Percentiles rank a stretch among this genome's conserved stretches.
Evolutionary conservation across 2,113 vertebrate species (phyloP).

Genomic region (Aphelocoma coerulescens): DNA sequence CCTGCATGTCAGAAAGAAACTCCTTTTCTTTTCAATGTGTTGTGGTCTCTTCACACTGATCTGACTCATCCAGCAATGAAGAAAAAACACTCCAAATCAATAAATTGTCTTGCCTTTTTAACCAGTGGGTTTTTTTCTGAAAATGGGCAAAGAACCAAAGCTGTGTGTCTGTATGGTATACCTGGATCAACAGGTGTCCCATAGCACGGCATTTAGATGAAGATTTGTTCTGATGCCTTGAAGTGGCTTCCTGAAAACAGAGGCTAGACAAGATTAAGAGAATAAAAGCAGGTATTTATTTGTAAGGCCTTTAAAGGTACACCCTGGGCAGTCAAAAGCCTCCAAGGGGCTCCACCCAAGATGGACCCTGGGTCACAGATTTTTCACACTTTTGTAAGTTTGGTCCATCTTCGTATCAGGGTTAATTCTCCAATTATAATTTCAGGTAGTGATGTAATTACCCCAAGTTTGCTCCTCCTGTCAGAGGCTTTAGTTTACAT

Average conservation of each 20-base stretch:
- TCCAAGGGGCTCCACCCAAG: not conserved
- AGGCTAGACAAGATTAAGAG: not conserved
- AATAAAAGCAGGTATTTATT: not conserved
- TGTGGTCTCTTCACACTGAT: not conserved
- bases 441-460: not conserved
- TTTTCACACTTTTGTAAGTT: not conserved
- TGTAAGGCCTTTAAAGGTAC: not conserved
- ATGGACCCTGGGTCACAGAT: not conserved
- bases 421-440: not conserved
- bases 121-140: not conserved
- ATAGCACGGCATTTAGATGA: not conserved
- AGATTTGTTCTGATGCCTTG: not conserved
- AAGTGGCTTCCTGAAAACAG: not conserved
- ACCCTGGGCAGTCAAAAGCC: not conserved
- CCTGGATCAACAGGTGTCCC: not conserved
- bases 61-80: not conserved
- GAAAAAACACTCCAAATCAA: not conserved
- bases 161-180: not conserved
- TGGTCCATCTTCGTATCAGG: not conserved
- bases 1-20: not conserved
- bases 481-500: not conserved
- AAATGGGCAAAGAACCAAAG: not conserved
- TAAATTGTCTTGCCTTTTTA: not conserved
- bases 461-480: not conserved
- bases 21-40: not conserved